A percentile compares a stretch with the other conserved stretches of the same genome.
Evolutionary conservation across 2,797 vertebrate genomes (phyloP).

Genomic region (Pempheris klunzingeri): DNA sequence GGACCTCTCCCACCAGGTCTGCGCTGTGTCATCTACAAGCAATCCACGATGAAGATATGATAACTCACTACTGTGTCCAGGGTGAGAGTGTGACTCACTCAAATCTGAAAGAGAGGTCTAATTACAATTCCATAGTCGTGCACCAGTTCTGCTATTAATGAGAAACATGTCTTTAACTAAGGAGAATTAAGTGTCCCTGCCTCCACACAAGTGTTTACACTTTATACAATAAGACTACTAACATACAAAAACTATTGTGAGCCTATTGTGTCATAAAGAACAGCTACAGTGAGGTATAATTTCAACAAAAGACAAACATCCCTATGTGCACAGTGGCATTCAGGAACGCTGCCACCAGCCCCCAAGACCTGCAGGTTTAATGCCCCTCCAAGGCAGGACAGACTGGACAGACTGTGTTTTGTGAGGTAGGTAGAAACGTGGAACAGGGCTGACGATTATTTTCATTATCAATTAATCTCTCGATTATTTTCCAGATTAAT

Average conservation of each 20-base stretch:
- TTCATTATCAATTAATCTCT: too few relatives aligned
- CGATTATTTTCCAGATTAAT: too few relatives aligned
- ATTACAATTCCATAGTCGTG: constrained; percentile 12
- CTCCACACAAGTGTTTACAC: not conserved
- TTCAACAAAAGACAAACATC: too few relatives aligned
- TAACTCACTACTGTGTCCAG: constrained; percentile 11
- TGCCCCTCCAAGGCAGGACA: too few relatives aligned
- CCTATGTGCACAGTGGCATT: too few relatives aligned
- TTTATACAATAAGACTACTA: not conserved
- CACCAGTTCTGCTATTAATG: not conserved
- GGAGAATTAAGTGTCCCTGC: not conserved
- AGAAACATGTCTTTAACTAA: not conserved
- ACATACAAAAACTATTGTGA: not conserved
- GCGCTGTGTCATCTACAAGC: constrained; percentile 40
- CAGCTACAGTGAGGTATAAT: too few relatives aligned
- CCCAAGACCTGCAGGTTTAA: too few relatives aligned
- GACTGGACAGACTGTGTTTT: too few relatives aligned
- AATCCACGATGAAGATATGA: constrained; percentile 14
- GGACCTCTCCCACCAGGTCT: constrained; percentile 42
- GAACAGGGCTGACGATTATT: too few relatives aligned
- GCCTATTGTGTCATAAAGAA: too few relatives aligned
- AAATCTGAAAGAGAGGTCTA: constrained; percentile 1
- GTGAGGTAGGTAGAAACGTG: too few relatives aligned
- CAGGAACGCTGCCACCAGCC: too few relatives aligned
- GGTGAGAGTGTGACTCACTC: constrained; percentile 26